Conservation (phyloP, 2,113 vertebrate genomes). For the Antechinus flavipes region DNA sequence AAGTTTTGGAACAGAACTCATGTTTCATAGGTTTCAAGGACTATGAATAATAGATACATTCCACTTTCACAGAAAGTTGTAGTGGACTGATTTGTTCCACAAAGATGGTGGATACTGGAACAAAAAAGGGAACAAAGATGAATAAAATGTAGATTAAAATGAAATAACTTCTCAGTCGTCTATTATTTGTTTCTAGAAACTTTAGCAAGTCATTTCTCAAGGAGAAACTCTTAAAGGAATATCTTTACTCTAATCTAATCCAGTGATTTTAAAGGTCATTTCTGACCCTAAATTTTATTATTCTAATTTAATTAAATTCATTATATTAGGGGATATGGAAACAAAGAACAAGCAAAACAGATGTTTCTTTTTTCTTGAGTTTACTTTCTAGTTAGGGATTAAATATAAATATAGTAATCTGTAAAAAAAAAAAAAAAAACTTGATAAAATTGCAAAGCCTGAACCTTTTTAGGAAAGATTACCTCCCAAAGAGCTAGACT, state of each 20-base stretch:
- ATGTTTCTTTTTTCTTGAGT: not conserved
- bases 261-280: not conserved
- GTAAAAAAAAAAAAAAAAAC: not conserved
- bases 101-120: no score
- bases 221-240: not conserved
- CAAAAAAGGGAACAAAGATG: not conserved
- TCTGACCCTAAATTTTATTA: not conserved
- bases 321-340: not conserved
- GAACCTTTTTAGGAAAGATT: not conserved
- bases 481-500: not conserved
- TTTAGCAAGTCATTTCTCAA: not conserved
- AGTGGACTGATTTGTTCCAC: not conserved
- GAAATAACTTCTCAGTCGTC: not conserved
- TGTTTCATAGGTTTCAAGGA: conserved; percentile 26
- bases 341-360: not conserved
- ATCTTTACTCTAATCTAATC: not conserved
- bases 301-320: not conserved
- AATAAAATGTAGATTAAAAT: not conserved
- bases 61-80: not conserved
- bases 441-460: not conserved
- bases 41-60: not conserved
- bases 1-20: conserved; percentile 9
- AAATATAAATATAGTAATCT: not conserved
- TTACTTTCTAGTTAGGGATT: not conserved
- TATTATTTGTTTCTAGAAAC: not conserved